These are phyloP conservation scores for Drosophila kanapiae DNA, from an alignment of 1,140 invertebrate species.

Conservation along the genomic window DNA sequence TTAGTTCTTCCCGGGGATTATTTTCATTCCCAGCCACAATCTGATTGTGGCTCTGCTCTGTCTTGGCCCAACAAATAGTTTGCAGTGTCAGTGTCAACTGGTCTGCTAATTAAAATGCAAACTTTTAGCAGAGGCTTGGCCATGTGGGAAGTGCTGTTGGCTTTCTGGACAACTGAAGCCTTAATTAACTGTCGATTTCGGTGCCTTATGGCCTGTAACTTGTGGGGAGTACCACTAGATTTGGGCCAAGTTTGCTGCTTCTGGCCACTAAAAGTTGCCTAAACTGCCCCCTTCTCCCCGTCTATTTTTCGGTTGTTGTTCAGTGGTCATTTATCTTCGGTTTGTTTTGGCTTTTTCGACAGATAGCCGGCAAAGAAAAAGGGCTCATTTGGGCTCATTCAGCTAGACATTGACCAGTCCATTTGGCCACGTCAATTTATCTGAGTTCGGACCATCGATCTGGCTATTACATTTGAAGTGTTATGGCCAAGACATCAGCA, in stretches of 20 bases:
- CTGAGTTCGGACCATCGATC: constrained; percentile 50
- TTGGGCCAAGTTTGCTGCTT: constrained; percentile 31
- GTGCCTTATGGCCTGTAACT: constrained; percentile 34
- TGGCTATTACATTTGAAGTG: constrained; percentile 47
- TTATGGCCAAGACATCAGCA: constrained; percentile 31
- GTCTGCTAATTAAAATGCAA: constrained; percentile 42
- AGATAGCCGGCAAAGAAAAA: constrained; percentile 34
- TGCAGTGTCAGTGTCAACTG: constrained; percentile 27
- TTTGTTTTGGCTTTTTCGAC: constrained; percentile 21
- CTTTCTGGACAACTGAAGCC: constrained; percentile 25
- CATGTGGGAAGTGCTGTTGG: constrained; percentile 20
- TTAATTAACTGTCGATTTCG: constrained; percentile 62
- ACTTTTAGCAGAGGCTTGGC: constrained; percentile 20
- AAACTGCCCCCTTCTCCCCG: constrained; percentile 4
- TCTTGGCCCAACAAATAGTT: neutral
- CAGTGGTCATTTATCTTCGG: constrained; percentile 59
- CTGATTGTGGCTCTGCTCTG: constrained; percentile 10
- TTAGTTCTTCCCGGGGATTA: constrained; percentile 7
- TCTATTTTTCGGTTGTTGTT: neutral
- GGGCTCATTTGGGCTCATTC: constrained; percentile 48
- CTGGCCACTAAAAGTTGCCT: constrained; percentile 38
- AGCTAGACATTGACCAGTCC: constrained; percentile 52
- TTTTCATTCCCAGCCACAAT: constrained; percentile 7
- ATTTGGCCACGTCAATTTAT: constrained; percentile 64
- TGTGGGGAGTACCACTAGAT: constrained; percentile 7